A percentile compares a stretch with the other conserved stretches of the same genome.
Conservation (phyloP, 2,113 vertebrate genomes). For the Riparia riparia region DNA sequence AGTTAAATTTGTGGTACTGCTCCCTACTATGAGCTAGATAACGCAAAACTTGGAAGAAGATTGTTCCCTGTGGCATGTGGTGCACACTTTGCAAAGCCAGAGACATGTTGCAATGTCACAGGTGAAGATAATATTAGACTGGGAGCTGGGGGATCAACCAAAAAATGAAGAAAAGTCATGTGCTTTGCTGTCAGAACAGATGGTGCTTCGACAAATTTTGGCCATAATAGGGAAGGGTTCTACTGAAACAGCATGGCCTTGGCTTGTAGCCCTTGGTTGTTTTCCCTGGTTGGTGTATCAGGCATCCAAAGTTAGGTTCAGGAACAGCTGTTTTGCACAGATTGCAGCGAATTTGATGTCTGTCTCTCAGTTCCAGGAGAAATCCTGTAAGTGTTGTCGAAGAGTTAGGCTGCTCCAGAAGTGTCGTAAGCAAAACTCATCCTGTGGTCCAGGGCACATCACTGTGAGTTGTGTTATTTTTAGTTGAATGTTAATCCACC, state of each 20-base stretch:
- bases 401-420: background rate
- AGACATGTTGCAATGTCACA: background rate
- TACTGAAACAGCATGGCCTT: background rate
- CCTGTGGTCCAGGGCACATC: background rate
- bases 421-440: background rate
- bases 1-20: background rate
- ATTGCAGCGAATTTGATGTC: background rate
- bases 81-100: background rate
- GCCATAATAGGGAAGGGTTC: background rate
- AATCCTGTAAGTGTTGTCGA: background rate
- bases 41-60: background rate
- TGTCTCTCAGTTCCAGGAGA: background rate
- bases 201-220: slow-evolving; percentile 3
- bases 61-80: background rate
- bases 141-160: background rate
- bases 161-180: background rate
- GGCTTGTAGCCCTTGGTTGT: background rate
- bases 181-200: background rate
- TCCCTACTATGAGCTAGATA: background rate
- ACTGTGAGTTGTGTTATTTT: background rate
- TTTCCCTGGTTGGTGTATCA: background rate
- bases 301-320: background rate
- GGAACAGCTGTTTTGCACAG: slow-evolving; percentile 34
- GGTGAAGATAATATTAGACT: background rate
- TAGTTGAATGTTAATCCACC: background rate